Evolutionary conservation across 1,140 invertebrate species (phyloP).

Genomic region (Drosophila ananassae): DNA sequence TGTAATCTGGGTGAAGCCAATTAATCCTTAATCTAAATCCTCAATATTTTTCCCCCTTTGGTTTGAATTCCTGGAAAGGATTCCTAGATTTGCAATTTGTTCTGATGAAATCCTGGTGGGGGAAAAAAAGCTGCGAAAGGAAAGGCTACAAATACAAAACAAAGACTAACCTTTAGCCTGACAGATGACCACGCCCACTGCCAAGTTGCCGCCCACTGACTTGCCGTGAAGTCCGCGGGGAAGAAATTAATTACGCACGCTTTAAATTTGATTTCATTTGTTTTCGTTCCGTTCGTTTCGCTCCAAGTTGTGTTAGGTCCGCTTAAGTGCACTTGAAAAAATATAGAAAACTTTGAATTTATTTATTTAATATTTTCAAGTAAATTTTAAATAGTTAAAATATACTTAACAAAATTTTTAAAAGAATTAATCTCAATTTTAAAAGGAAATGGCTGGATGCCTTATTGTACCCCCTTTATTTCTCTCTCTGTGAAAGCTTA

Average conservation of each 20-base stretch:
- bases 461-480: too few species aligned
- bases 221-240: conserved; percentile 9
- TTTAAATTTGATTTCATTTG: conserved; percentile 65
- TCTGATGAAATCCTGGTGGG: conserved; percentile 14
- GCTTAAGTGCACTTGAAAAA: conserved; percentile 6
- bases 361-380: too few species aligned
- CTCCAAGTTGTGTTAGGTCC: conserved; percentile 11
- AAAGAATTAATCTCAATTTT: too few species aligned
- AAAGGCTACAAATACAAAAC: conserved; percentile 35
- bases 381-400: too few species aligned
- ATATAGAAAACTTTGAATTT: too few species aligned
- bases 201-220: conserved; percentile 10
- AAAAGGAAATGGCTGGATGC: too few species aligned
- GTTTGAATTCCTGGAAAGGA: neutral
- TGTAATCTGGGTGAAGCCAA: neutral
- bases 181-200: conserved; percentile 15
- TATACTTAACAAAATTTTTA: too few species aligned
- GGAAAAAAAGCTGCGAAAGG: neutral
- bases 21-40: neutral
- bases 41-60: neutral
- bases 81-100: conserved; percentile 14
- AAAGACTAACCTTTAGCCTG: conserved; percentile 29
- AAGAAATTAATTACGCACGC: conserved; percentile 57
- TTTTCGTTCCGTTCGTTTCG: conserved; percentile 26
- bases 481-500: neutral